phyloP scores from a whole-genome alignment of 92 coral and sea anemone genomes.

The Phenganax subtilis region DNA sequence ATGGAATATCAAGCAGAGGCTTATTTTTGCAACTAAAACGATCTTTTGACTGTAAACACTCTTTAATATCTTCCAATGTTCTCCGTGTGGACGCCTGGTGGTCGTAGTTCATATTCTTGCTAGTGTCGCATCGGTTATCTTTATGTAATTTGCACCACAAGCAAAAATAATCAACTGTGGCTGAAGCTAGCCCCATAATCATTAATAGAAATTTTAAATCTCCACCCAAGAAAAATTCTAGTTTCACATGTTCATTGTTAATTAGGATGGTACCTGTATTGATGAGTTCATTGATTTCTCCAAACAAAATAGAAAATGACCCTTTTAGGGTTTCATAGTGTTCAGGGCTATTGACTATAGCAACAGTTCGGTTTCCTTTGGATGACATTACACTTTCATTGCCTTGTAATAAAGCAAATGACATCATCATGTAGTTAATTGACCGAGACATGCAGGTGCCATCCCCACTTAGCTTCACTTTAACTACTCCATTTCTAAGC shows the following conservation, averaged over 20 bases:
- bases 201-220: conserved; percentile 9
- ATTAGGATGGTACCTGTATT: conserved; percentile 13
- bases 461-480: conserved; percentile 56
- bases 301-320: conserved; percentile 42
- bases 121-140: conserved; percentile 5
- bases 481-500: conserved; percentile 17
- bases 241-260: conserved; percentile 18
- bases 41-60: conserved; percentile 7
- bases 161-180: neutral
- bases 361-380: conserved; percentile 48
- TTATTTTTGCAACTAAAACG: conserved; percentile 43
- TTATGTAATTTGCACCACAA: conserved; percentile 53
- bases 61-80: conserved; percentile 41
- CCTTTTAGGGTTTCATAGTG: conserved; percentile 43
- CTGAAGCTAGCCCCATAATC: neutral
- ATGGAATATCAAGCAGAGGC: conserved; percentile 53
- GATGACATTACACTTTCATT: conserved; percentile 55
- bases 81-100: conserved; percentile 17
- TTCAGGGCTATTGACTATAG: conserved; percentile 56
- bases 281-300: conserved; percentile 43
- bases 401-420: conserved; percentile 43
- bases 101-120: conserved; percentile 31
- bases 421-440: conserved; percentile 55
- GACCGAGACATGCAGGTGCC: conserved; percentile 53
- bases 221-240: conserved; percentile 12